Percentiles rank a stretch among this genome's conserved stretches.
phyloP scores from a whole-genome alignment of 2,797 vertebrate genomes.

The Spinibarbus caldwelli region DNA sequence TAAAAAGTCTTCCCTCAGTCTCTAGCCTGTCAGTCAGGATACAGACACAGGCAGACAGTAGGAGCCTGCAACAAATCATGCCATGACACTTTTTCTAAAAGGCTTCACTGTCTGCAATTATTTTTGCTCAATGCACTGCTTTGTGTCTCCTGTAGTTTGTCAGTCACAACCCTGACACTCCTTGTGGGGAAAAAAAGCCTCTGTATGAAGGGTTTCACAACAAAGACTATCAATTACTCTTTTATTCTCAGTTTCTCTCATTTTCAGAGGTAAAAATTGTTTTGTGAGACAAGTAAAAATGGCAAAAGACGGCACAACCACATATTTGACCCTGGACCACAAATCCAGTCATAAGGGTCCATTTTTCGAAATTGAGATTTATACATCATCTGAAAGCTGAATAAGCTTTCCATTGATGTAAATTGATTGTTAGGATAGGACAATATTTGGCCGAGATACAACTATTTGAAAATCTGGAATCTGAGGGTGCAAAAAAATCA shows the following conservation, averaged over 20 bases:
- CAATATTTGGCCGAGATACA: too few relatives aligned
- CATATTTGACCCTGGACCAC: too few relatives aligned
- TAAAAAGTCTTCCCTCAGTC: slow-evolving; percentile 33
- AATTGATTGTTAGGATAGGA: too few relatives aligned
- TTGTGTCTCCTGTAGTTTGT: slow-evolving; percentile 52
- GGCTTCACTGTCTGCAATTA: slow-evolving; percentile 52
- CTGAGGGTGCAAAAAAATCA: too few relatives aligned
- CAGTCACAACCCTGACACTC: slow-evolving; percentile 51
- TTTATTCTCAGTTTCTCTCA: not conserved
- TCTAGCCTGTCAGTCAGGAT: slow-evolving; percentile 44
- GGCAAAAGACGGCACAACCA: slow-evolving; percentile 2
- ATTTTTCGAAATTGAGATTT: too few relatives aligned
- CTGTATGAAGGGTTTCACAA: slow-evolving; percentile 56
- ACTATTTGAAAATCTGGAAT: too few relatives aligned
- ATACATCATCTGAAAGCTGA: too few relatives aligned
- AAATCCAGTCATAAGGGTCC: too few relatives aligned
- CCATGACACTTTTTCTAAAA: slow-evolving; percentile 52
- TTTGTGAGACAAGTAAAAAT: slow-evolving; percentile 19
- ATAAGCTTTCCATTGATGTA: too few relatives aligned
- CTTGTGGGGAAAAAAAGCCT: slow-evolving; percentile 15
- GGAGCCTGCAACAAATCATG: slow-evolving; percentile 49
- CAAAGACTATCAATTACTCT: slow-evolving; percentile 49
- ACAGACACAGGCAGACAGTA: slow-evolving; percentile 41
- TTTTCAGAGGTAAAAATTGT: slow-evolving; percentile 2
- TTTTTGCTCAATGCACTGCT: slow-evolving; percentile 49